Evolutionary conservation across 1,140 invertebrate species (phyloP).

Genomic region (Euwallacea similis): DNA sequence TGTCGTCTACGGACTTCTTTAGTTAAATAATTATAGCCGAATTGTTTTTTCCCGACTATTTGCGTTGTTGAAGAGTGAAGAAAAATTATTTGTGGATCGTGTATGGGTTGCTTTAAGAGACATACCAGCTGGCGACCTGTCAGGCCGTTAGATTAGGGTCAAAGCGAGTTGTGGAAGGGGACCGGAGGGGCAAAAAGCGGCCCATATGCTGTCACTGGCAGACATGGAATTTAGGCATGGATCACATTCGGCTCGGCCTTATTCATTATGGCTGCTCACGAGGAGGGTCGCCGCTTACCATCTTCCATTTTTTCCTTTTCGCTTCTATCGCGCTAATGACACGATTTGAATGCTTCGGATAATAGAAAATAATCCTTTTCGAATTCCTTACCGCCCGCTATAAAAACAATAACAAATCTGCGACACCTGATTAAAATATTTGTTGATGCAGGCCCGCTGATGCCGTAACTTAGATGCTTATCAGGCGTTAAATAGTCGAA

Average conservation of each 20-base stretch:
- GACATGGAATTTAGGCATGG: conserved; percentile 41
- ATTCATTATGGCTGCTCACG: conserved; percentile 51
- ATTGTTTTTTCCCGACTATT: too few relatives aligned
- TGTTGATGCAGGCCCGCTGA: conserved; percentile 20
- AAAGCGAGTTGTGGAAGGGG: conserved; percentile 42
- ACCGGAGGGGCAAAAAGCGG: conserved; percentile 38
- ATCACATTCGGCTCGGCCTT: conserved; percentile 46
- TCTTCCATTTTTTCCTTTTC: conserved; percentile 4
- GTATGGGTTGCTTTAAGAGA: conserved; percentile 23
- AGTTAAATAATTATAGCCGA: too few relatives aligned
- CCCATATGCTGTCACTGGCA: conserved; percentile 48
- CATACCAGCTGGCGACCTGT: conserved; percentile 50
- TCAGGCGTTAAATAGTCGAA: conserved; percentile 19
- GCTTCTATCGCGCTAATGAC: background rate
- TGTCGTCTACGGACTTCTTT: too few relatives aligned
- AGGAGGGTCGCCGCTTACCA: background rate
- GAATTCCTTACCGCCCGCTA: background rate
- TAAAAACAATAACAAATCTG: conserved; percentile 21
- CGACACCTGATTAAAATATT: conserved; percentile 21
- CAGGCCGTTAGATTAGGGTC: conserved; percentile 51
- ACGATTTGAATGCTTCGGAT: too few relatives aligned
- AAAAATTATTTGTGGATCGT: conserved; percentile 2
- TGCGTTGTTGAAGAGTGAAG: background rate
- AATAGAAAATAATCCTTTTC: background rate
- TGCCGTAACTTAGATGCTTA: conserved; percentile 25